Evolutionary conservation across 2,888 invertebrate genomes (phyloP).

Genomic region (Eumacrocentrus americanus): DNA sequence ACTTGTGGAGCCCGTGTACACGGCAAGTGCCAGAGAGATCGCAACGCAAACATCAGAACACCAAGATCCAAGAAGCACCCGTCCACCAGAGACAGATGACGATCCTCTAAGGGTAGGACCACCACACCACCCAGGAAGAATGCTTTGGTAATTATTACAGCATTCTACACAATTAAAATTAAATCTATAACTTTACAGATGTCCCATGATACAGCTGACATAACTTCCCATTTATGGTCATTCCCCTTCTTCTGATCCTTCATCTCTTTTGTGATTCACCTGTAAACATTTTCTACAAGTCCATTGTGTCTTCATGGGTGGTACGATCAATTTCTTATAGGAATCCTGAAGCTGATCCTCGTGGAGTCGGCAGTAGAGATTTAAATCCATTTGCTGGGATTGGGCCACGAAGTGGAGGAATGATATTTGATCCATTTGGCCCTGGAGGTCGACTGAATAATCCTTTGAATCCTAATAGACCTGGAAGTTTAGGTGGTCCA

Average conservation of each 20-base stretch:
- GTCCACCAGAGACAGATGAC: conserved; percentile 24
- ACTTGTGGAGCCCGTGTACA: conserved; percentile 70
- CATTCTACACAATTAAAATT: not conserved
- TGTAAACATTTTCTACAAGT: conserved; percentile 1
- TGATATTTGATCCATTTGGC: conserved; percentile 77
- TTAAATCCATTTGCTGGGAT: conserved; percentile 74
- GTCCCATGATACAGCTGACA: conserved; percentile 40
- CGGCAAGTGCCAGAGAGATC: conserved; percentile 57
- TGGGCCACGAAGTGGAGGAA: conserved; percentile 69
- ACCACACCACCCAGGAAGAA: conserved; percentile 21
- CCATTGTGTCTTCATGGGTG: too few species aligned
- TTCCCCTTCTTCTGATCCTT: conserved; percentile 5
- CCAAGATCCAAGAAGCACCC: conserved; percentile 17
- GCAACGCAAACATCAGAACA: conserved; percentile 62
- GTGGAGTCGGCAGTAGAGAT: conserved; percentile 73
- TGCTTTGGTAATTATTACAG: conserved; percentile 41
- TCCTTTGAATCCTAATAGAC: conserved; percentile 60
- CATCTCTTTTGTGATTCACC: conserved; percentile 9
- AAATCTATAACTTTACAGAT: conserved; percentile 41
- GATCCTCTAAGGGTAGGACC: conserved; percentile 45
- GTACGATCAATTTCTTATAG: not conserved
- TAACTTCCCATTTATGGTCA: conserved; percentile 34
- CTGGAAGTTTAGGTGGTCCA: conserved; percentile 65
- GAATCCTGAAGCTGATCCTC: conserved; percentile 39
- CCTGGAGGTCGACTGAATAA: conserved; percentile 44